Evolutionary conservation across 2,797 vertebrate species (phyloP).

Genomic region (Yasuhikotakia modesta): DNA sequence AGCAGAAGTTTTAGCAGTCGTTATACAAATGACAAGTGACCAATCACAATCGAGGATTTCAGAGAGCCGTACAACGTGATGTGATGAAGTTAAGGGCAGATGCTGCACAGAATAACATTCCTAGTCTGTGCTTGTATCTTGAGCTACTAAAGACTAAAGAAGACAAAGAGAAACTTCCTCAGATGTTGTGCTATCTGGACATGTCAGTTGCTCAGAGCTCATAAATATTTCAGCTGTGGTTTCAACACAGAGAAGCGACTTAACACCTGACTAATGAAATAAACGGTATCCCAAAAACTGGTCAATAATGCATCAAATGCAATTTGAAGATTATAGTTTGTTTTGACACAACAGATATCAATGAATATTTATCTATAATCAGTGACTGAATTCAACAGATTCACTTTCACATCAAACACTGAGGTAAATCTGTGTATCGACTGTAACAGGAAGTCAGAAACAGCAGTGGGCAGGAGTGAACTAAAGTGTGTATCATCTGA

Average conservation of each 20-base stretch:
- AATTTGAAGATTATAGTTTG: slow-evolving; percentile 22
- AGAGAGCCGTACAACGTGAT: no score
- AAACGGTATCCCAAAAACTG: slow-evolving; percentile 16
- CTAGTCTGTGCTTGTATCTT: no score
- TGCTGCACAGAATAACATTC: no score
- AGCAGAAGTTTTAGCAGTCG: no score
- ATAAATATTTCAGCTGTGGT: slow-evolving; percentile 51
- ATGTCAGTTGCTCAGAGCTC: slow-evolving; percentile 41
- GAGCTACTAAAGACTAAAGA: no score
- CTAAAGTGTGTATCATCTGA: no score
- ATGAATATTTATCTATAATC: slow-evolving; percentile 25
- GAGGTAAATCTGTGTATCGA: neutral
- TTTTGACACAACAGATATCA: slow-evolving; percentile 8
- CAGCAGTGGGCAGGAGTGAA: no score
- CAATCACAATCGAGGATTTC: no score
- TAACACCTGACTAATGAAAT: slow-evolving; percentile 26
- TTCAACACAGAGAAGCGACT: slow-evolving; percentile 40
- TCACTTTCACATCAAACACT: neutral
- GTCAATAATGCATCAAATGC: slow-evolving; percentile 2
- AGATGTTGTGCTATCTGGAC: no score
- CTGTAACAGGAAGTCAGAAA: slow-evolving; percentile 9
- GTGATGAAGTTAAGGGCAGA: no score
- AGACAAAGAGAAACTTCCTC: no score
- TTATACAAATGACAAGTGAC: no score
- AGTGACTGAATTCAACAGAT: neutral